Evolutionary conservation across 2,797 vertebrate genomes (phyloP).

Genomic region (Gymnopithys bicolor): DNA sequence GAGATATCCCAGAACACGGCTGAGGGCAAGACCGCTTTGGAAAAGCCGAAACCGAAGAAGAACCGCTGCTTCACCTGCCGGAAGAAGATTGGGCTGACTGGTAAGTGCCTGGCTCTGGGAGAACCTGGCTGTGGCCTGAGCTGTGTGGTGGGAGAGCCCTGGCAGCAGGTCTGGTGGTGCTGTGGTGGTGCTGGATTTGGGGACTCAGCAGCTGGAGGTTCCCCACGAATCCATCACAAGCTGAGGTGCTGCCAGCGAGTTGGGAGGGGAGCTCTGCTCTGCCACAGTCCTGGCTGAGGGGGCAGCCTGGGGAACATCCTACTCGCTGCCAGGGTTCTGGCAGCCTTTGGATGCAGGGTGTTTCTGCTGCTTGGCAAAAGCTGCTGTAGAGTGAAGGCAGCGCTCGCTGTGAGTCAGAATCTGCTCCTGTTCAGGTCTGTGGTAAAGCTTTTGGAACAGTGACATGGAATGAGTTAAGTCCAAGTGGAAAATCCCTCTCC

Average conservation of each 20-base stretch:
- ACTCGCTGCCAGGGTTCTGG: not conserved
- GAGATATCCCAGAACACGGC: slow-evolving; percentile 81
- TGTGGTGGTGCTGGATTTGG: not conserved
- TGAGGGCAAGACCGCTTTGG: slow-evolving; percentile 84
- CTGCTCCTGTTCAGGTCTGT: not conserved
- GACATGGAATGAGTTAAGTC: not conserved
- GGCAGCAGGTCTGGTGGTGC: not conserved
- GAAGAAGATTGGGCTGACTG: slow-evolving; percentile 92
- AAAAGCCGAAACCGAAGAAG: slow-evolving; percentile 89
- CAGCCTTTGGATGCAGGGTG: not conserved
- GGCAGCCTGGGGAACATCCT: not conserved
- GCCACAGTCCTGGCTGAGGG: not conserved
- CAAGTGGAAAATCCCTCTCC: not conserved
- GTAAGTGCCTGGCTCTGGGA: slow-evolving; percentile 60
- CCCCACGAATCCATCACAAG: not conserved
- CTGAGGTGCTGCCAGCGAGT: not conserved
- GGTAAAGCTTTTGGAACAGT: not conserved
- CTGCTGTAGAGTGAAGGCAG: not conserved
- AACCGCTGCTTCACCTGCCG: slow-evolving; percentile 91
- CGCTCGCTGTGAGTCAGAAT: fast-evolving
- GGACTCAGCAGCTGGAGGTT: not conserved
- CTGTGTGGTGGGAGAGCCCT: not conserved
- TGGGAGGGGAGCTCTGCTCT: not conserved
- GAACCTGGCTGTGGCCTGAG: not conserved
- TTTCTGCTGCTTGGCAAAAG: not conserved